Base-by-base conservation (phyloP, 1,140 invertebrate genomes). In the Stegodyphus mimosarum region DNA sequence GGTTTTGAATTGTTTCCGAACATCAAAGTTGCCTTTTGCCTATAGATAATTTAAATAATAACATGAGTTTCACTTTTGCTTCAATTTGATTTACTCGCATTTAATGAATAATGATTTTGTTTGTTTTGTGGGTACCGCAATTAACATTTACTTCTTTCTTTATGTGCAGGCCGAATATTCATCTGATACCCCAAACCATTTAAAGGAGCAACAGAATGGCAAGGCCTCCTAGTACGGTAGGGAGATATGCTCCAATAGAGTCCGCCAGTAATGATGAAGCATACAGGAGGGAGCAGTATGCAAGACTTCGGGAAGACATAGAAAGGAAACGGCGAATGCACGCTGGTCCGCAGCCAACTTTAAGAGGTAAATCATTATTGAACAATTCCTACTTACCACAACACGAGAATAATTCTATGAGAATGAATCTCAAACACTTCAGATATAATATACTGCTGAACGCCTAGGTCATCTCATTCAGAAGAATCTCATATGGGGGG, bases 221-320 rank as follows among this genome's bases (percentile, higher is more conserved):
- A 0, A 33, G 78, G 13, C 50, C 63, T 18, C 69, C 53, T 33
- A 7, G 49, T 6, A 53, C 63, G 5, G 5, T 17, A 33, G 78
- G 78, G 7, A 7, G 69, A 3, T 81, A 63, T 9, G 33, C 67
- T 2, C 50, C 50, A 4, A 13, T 53, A 0, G 60, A 71, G 10
- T 18, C 15, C 0, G 6, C 63, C 1, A 51, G 17, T 10, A 69
- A 75, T 7, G 64, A 66, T 6, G 80, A 74, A 1, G 50, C 71
- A 5, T 83, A 49, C 17, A 33, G 60, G 13, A 6, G 80, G 6
- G 80, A 74, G 7, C 48, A 83, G 49, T 83, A 83, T 33, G 71
- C 63, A 15, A 66, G 64, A 53, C 49, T 83, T 0, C 7, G 71
- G 10, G 80, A 66, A 55, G 80, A 83, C 18, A 74, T 83, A 11